Conservation (phyloP, 2,888 invertebrate species). For the Spodoptera exigua region DNA sequence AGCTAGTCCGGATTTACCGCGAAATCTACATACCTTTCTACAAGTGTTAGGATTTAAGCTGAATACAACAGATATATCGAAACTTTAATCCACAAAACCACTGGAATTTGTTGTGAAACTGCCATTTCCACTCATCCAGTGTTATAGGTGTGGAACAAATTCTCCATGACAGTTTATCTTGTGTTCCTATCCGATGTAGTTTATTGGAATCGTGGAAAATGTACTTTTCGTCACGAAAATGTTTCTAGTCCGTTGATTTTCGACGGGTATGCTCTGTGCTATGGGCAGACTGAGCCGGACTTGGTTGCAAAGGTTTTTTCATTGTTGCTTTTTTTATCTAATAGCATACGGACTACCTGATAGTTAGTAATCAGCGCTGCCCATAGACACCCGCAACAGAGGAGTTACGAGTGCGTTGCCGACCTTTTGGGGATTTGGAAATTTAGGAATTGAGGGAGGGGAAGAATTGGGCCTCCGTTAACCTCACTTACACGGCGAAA, state of each 20-base stretch:
- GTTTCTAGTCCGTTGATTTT: conserved; percentile 41
- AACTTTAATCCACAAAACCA: conserved; percentile 29
- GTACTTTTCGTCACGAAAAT: conserved; percentile 26
- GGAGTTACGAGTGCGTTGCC: no score
- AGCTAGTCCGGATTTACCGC: conserved; percentile 19
- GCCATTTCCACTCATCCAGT: conserved; percentile 31
- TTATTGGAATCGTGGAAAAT: conserved; percentile 49
- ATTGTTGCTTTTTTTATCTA: background rate
- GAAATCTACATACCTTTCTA: conserved; percentile 21
- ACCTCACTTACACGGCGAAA: no score
- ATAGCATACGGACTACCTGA: no score
- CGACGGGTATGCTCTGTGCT: conserved; percentile 9
- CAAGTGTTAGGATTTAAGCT: conserved; percentile 30
- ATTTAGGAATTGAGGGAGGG: no score
- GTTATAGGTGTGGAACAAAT: conserved; percentile 50
- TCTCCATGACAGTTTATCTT: conserved; percentile 55
- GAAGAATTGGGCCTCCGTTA: no score
- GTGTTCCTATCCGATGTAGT: conserved; percentile 39
- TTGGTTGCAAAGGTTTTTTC: background rate
- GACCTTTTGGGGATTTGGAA: no score
- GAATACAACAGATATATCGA: conserved; percentile 29
- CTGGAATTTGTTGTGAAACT: conserved; percentile 30
- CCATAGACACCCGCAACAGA: no score
- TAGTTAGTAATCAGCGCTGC: no score
- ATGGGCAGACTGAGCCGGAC: background rate